A percentile compares a stretch with the other conserved stretches of the same genome.
Evolutionary conservation across 1,140 invertebrate genomes (phyloP).

Genomic region (Cydia fagiglandana): DNA sequence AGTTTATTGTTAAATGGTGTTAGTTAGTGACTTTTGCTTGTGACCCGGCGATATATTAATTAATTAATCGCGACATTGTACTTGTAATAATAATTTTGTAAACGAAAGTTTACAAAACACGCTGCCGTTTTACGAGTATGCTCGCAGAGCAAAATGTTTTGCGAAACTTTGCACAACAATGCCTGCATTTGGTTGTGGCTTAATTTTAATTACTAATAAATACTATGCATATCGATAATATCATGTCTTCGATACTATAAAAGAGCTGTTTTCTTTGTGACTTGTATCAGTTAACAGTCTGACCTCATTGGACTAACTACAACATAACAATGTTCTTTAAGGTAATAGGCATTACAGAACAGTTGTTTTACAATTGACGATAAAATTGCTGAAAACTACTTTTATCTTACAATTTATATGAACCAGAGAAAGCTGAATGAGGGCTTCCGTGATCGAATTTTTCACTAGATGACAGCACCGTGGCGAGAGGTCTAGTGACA

Average conservation of each 20-base stretch:
- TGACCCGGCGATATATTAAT: too few species aligned
- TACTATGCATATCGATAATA: conserved; percentile 33
- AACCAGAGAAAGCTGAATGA: not conserved
- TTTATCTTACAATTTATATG: not conserved
- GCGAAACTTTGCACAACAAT: conserved; percentile 22
- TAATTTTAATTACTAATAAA: conserved; percentile 8
- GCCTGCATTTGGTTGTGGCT: not conserved
- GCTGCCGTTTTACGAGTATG: not conserved
- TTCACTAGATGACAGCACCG: too few species aligned
- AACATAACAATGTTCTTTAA: conserved; percentile 38
- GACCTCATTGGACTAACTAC: not conserved
- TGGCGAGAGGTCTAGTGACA: too few species aligned
- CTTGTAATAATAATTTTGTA: conserved; percentile 6
- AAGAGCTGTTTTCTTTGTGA: conserved; percentile 27
- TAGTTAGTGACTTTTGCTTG: too few species aligned
- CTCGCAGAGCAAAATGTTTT: conserved; percentile 21
- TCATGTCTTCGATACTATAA: conserved; percentile 37
- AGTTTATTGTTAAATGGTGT: too few species aligned
- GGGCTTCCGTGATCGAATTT: too few species aligned
- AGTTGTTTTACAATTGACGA: not conserved
- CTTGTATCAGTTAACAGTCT: conserved; percentile 36
- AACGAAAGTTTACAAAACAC: not conserved
- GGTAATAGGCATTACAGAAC: conserved; percentile 19
- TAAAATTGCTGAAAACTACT: not conserved
- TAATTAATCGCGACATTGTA: not conserved